Percentiles rank a stretch among this genome's conserved stretches.
These are phyloP conservation scores for Dissostichus mawsoni DNA, from an alignment of 2,113 vertebrate genomes.

Conservation along the genomic window DNA sequence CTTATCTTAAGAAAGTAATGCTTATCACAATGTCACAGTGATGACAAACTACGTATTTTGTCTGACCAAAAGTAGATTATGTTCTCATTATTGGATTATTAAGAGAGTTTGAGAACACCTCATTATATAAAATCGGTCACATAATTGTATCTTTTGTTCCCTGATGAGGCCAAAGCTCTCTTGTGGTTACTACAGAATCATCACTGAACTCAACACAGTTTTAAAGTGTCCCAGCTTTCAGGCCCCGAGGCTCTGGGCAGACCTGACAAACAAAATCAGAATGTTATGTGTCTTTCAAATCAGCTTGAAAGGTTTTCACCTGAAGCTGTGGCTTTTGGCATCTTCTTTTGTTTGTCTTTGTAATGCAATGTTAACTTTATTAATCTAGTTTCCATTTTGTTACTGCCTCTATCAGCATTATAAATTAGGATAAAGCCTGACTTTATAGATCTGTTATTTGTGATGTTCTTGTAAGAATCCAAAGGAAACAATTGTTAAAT, in stretches of 20 bases:
- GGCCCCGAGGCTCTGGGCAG: neutral
- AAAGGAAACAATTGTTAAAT: no score
- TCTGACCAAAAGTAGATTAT: neutral
- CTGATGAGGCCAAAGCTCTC: neutral
- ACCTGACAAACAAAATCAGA: slow-evolving; percentile 7
- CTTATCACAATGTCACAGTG: neutral
- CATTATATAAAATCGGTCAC: neutral
- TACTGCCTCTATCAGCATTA: no score
- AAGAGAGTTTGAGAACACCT: neutral
- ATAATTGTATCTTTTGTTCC: neutral
- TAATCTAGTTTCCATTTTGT: no score
- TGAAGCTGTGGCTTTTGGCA: neutral
- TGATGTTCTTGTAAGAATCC: no score
- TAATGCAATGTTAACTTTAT: no score
- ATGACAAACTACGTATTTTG: neutral
- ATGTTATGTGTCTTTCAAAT: neutral
- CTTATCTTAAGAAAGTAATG: no score
- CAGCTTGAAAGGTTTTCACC: neutral
- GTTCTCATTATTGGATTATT: neutral
- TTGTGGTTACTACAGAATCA: neutral
- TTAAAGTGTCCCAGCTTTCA: neutral
- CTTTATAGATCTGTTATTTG: no score
- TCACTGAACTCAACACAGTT: neutral
- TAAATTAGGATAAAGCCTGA: no score
- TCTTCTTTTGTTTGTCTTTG: no score